Evolutionary conservation across 2,888 invertebrate genomes (phyloP).

Genomic region (Busseola fusca): DNA sequence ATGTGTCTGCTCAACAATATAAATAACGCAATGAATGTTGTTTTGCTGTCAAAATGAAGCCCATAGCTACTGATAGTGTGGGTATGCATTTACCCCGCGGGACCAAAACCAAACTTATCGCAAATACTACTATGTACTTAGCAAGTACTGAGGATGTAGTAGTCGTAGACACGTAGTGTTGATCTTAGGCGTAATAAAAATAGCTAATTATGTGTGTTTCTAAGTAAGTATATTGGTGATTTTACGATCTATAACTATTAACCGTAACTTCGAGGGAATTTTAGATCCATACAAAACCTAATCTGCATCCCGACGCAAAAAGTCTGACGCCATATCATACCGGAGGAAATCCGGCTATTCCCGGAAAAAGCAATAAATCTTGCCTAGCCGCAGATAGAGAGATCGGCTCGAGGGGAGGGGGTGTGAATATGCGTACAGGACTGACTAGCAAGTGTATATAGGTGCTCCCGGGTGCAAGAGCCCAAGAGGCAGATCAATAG

Average conservation of each 20-base stretch:
- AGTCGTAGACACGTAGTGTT: neutral
- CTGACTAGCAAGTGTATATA: constrained; percentile 65
- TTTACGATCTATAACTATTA: neutral
- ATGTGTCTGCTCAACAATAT: no score
- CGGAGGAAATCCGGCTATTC: constrained; percentile 79
- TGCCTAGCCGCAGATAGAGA: constrained; percentile 78
- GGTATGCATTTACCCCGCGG: no score
- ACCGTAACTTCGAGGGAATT: constrained; percentile 1
- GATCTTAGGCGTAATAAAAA: neutral
- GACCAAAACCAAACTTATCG: constrained; percentile 5
- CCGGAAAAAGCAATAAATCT: constrained; percentile 84
- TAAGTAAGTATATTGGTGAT: neutral
- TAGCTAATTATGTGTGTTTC: neutral
- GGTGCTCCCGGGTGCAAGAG: constrained; percentile 75
- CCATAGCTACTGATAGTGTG: no score
- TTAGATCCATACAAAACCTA: constrained; percentile 43
- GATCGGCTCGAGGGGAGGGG: constrained; percentile 63
- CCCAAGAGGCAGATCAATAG: constrained; percentile 82
- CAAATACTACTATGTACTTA: neutral
- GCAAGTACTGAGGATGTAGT: neutral
- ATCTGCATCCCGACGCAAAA: constrained; percentile 62
- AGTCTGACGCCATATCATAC: constrained; percentile 60
- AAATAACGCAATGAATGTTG: no score
- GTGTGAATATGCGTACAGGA: constrained; percentile 73
- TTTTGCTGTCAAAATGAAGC: no score